Evolutionary conservation across 2,888 invertebrate species (phyloP), one percentile per base, ranked within the genome.

Genomic region (Latrodectus hesperus): DNA sequence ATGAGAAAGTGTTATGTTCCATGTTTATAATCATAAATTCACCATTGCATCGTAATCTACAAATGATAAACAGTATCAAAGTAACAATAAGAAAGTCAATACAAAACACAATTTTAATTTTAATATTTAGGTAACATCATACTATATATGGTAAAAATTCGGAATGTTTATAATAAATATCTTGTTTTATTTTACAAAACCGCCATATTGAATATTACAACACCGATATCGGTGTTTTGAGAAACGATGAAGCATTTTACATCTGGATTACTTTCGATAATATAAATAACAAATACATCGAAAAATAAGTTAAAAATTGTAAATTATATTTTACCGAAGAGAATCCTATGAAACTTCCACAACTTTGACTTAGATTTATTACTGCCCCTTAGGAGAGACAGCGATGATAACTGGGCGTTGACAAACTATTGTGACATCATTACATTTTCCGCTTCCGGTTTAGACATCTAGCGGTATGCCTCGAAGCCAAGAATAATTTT

Each of bases 401-500:
- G 86, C 72, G 81, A 53, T 81, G 71, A 80, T 81, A 80, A 87
- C 86, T 87, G 86, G 86, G 86, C 86, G 86, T 87, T 87, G 86
- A 87, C 86, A 87, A 87, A 68, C 81, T 81, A 87, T 81, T 87
- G 86, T 87, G 86, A 87, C 86, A 87, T 87, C 86, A 87, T 76
- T 16, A 81, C 64, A 75, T 87, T 87, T 87, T 81, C 81, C 72
- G 86, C 76, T 87, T 87, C 86, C 81, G 81, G 81, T 64, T 71
- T 67, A 49, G 81, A 80, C 81, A 87, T 81, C 86, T 81, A 60
- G 38, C 38, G 38, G 38, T 38, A 38, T 38, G 38, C 6, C 38
- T 38, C 38, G 4, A 38, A 38, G 38, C 38, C 38, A 38, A 38
- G 38, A 38, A 38, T 6, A 38, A 38, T 38, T 6, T 38, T 6